A percentile compares a stretch with the other conserved stretches of the same genome.
These are phyloP conservation scores for Molanna angustata DNA, from an alignment of 2,888 invertebrate genomes.

Conservation along the genomic window DNA sequence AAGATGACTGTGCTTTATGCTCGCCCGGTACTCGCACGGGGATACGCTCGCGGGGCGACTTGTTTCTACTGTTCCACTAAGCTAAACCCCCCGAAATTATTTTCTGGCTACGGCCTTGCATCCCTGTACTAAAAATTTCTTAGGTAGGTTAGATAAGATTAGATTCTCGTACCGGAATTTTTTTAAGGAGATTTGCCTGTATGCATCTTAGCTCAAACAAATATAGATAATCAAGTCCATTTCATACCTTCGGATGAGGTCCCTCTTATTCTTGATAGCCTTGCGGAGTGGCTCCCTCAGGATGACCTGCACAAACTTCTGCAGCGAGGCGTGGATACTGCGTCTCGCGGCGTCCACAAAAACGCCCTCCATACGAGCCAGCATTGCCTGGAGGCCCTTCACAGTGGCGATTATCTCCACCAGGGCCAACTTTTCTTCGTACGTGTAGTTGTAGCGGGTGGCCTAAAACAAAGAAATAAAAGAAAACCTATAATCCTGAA, in stretches of 20 bases:
- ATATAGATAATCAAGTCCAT: background rate
- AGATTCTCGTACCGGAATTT: too few species aligned
- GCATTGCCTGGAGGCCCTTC: slow-evolving; percentile 93
- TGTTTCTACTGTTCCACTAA: too few species aligned
- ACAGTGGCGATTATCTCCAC: slow-evolving; percentile 99
- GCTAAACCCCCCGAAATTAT: too few species aligned
- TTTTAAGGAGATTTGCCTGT: too few species aligned
- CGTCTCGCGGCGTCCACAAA: slow-evolving; percentile 86
- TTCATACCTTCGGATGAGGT: slow-evolving; percentile 78
- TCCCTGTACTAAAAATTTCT: too few species aligned
- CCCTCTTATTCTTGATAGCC: slow-evolving; percentile 97
- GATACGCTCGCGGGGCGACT: too few species aligned
- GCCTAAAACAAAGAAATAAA: slow-evolving; percentile 55
- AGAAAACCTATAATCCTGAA: too few species aligned
- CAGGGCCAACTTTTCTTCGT: slow-evolving; percentile 95
- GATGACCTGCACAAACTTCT: slow-evolving; percentile 90
- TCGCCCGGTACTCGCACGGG: too few species aligned
- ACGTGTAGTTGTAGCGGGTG: slow-evolving; percentile 95
- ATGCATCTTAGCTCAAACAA: too few species aligned
- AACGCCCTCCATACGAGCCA: slow-evolving; percentile 97
- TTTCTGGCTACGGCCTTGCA: too few species aligned
- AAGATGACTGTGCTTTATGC: too few species aligned
- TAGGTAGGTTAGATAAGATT: too few species aligned
- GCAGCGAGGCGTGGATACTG: slow-evolving; percentile 93
- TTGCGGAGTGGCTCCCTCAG: slow-evolving; percentile 92